These are phyloP conservation scores for Synanthedon myopaeformis DNA, from an alignment of 2,888 invertebrate species.

Conservation along the genomic window DNA sequence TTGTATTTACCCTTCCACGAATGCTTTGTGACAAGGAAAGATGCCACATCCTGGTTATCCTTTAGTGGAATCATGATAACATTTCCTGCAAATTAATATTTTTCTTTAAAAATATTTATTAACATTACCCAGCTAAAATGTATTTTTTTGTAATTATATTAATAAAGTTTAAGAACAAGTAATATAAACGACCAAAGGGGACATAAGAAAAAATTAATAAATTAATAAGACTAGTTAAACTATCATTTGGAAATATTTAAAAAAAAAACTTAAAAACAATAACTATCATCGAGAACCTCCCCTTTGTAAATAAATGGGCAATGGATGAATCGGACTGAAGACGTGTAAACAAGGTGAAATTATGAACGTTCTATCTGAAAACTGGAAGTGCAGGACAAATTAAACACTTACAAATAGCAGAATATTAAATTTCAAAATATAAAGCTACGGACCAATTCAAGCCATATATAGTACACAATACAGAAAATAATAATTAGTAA, in stretches of 20 bases:
- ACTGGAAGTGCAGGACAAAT: constrained; percentile 1
- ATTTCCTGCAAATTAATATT: constrained; percentile 46
- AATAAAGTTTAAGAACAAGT: too few species aligned
- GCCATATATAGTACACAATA: constrained; percentile 56
- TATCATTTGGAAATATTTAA: too few species aligned
- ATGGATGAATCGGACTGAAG: constrained; percentile 25
- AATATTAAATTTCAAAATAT: constrained; percentile 27
- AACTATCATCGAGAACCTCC: constrained; percentile 29
- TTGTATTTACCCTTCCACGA: constrained; percentile 99
- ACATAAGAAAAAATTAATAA: too few species aligned
- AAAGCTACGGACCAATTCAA: constrained; percentile 35
- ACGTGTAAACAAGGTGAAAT: constrained; percentile 61
- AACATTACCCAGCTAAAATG: too few species aligned
- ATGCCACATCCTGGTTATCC: constrained; percentile 96
- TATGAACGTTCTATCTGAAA: constrained; percentile 18
- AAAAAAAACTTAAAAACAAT: too few species aligned
- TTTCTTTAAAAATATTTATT: too few species aligned
- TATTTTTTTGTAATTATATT: background rate
- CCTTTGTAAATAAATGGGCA: constrained; percentile 57
- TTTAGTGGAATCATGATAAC: constrained; percentile 83
- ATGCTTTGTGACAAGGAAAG: constrained; percentile 97
- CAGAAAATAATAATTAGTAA: constrained; percentile 30
- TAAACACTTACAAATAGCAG: constrained; percentile 40
- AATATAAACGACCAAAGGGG: too few species aligned
- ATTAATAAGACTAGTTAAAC: too few species aligned